A percentile compares a stretch with the other conserved stretches of the same genome.
Evolutionary conservation across 2,797 vertebrate genomes (phyloP).

Genomic region (Oreochromis grahami): DNA sequence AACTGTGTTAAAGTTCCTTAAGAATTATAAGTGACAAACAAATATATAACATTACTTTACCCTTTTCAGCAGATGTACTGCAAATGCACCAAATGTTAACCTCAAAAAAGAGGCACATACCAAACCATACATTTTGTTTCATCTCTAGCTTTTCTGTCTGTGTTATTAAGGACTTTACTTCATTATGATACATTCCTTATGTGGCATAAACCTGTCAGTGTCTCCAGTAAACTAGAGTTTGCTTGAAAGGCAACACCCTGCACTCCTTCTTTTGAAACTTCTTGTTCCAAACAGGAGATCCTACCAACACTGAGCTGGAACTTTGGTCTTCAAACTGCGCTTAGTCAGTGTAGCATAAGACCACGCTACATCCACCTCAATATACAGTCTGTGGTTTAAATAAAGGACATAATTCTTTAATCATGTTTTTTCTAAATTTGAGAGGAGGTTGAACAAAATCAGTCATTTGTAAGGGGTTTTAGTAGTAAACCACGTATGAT

Average conservation of each 20-base stretch:
- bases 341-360: neutral
- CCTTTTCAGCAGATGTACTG: neutral
- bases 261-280: accelerated
- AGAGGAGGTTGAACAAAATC: neutral
- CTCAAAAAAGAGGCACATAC: neutral
- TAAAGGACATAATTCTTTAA: neutral
- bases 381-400: neutral
- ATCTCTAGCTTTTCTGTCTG: neutral
- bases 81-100: accelerated
- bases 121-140: neutral
- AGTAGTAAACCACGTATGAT: neutral
- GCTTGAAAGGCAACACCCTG: neutral
- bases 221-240: neutral
- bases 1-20: neutral
- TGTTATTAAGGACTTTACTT: neutral
- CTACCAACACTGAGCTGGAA: neutral
- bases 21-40: neutral
- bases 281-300: neutral
- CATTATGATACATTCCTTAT: neutral
- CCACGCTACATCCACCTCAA: neutral
- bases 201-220: neutral
- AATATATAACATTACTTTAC: neutral
- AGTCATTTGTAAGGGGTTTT: neutral
- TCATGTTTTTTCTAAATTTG: neutral
- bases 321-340: neutral